A percentile compares a stretch with the other conserved stretches of the same genome.
phyloP scores from a whole-genome alignment of 2,888 invertebrate genomes.

The Agrochola litura region DNA sequence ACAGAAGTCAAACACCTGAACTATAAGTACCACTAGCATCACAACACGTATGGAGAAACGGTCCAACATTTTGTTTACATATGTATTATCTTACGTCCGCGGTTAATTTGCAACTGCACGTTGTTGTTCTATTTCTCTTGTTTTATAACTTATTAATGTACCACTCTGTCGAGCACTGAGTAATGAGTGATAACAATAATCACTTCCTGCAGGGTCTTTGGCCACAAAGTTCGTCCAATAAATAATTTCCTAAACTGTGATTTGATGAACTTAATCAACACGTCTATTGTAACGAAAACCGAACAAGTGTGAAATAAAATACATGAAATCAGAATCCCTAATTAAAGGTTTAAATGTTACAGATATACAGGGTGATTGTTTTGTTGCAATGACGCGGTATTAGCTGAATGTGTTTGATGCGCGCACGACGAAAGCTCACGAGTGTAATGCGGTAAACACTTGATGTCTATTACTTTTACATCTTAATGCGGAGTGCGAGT shows the following conservation, averaged over 20 bases:
- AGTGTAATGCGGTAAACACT: conserved; percentile 56
- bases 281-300: conserved; percentile 27
- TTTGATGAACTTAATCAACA: conserved; percentile 25
- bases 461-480: conserved; percentile 58
- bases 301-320: conserved; percentile 27
- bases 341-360: conserved; percentile 19
- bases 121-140: conserved; percentile 36
- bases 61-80: conserved; percentile 56
- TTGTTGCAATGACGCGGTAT: conserved; percentile 7
- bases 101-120: conserved; percentile 46
- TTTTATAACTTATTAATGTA: conserved; percentile 54
- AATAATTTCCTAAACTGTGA: conserved; percentile 17
- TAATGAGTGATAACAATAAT: conserved; percentile 51
- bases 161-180: conserved; percentile 44
- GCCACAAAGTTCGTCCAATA: conserved; percentile 25
- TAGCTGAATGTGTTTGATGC: conserved; percentile 28
- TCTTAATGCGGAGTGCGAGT: conserved; percentile 60
- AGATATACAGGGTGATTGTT: conserved; percentile 55
- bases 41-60: conserved; percentile 28
- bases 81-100: conserved; percentile 20
- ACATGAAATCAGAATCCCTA: conserved; percentile 43
- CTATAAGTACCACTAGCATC: conserved; percentile 27
- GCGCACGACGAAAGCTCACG: conserved; percentile 60
- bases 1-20: conserved; percentile 34
- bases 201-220: conserved; percentile 28